These are phyloP conservation scores for Cataglyphis cursor DNA, from an alignment of 2,888 invertebrate genomes.

Conservation along the genomic window DNA sequence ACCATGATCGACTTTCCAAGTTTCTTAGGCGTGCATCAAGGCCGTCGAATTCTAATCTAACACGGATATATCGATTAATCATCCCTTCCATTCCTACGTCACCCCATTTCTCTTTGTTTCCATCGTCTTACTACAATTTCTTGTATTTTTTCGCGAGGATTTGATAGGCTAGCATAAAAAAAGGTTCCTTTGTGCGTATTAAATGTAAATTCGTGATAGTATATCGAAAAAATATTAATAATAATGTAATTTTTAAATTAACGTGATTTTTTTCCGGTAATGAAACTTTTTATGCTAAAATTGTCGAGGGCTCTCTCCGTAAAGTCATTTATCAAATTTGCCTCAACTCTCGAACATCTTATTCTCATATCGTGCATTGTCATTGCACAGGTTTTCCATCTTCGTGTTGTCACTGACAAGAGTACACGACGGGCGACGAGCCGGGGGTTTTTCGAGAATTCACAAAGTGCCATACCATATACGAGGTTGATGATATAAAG, in stretches of 20 bases:
- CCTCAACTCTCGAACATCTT: not conserved
- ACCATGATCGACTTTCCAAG: conserved; percentile 39
- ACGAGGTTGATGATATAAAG: conserved; percentile 17
- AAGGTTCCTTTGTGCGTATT: not conserved
- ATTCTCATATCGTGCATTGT: conserved; percentile 34
- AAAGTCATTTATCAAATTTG: not conserved
- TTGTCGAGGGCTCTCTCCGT: not conserved
- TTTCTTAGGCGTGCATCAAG: conserved; percentile 47
- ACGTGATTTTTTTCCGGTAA: not conserved
- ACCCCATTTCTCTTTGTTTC: conserved; percentile 16
- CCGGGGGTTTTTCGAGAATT: conserved; percentile 44
- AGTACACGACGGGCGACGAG: conserved; percentile 12
- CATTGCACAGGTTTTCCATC: conserved; percentile 51
- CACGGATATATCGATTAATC: conserved; percentile 36
- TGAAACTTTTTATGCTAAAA: not conserved
- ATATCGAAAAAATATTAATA: not conserved
- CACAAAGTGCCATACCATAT: conserved; percentile 51
- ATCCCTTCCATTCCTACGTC: conserved; percentile 9
- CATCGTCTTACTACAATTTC: not conserved
- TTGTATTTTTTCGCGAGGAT: not conserved
- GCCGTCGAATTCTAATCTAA: conserved; percentile 51
- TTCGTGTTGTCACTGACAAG: conserved; percentile 44
- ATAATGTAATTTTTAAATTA: not conserved
- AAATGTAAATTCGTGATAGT: not conserved
- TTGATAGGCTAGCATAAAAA: not conserved